phyloP scores from a whole-genome alignment of 2,797 vertebrate genomes.

The Typhlichthys eigenmanni region DNA sequence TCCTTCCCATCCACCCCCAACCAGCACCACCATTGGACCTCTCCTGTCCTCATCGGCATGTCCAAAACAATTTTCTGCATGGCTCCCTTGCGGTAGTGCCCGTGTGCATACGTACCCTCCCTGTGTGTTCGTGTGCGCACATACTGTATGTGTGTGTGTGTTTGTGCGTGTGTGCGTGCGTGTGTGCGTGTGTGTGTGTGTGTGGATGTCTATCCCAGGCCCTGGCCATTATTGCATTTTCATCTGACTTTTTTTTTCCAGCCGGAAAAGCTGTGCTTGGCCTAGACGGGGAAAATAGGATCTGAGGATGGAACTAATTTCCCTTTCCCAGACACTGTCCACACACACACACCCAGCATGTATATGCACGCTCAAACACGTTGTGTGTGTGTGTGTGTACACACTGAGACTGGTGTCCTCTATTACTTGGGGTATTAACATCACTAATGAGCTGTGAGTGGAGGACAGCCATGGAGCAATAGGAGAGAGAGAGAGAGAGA shows the following conservation, averaged over 20 bases:
- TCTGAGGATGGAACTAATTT: slow-evolving; percentile 71
- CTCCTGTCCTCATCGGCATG: slow-evolving; percentile 69
- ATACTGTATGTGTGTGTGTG: slow-evolving; percentile 12
- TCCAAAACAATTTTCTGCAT: slow-evolving; percentile 85
- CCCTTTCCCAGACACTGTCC: slow-evolving; percentile 60
- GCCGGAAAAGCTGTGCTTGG: slow-evolving; percentile 49
- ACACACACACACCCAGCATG: slow-evolving; percentile 3
- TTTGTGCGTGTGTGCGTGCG: slow-evolving; percentile 25
- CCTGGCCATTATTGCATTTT: slow-evolving; percentile 77
- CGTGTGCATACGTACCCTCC: too few species aligned
- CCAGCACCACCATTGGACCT: neutral
- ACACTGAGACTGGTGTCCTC: slow-evolving; percentile 59
- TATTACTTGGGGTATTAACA: slow-evolving; percentile 73
- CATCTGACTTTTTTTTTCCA: slow-evolving; percentile 64
- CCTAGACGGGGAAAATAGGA: slow-evolving; percentile 64
- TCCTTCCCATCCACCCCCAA: slow-evolving; percentile 36
- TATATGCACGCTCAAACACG: slow-evolving; percentile 16
- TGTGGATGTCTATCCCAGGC: slow-evolving; percentile 41
- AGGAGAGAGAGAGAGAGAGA: slow-evolving; percentile 17
- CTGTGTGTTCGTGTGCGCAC: slow-evolving; percentile 38
- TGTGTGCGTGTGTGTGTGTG: slow-evolving; percentile 28
- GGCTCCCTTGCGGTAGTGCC: slow-evolving; percentile 66
- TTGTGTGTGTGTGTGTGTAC: neutral
- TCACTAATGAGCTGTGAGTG: slow-evolving; percentile 74
- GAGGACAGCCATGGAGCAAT: slow-evolving; percentile 56